Base-by-base conservation (phyloP, 2,888 invertebrate species). In the Ophonus ardosiacus region DNA sequence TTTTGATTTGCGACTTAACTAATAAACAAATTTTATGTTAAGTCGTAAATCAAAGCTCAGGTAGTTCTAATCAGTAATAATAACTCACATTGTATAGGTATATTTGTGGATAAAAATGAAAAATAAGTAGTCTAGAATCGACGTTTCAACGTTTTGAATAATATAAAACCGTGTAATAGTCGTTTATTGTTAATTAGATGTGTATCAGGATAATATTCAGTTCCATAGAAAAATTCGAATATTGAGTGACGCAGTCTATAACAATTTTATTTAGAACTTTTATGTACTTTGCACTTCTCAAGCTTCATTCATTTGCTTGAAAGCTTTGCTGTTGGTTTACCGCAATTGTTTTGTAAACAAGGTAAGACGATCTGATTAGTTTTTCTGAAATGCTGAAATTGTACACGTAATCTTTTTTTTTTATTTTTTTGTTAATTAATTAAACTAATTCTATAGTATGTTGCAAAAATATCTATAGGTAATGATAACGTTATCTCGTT, bases 191-290 rank as follows among this genome's bases (percentile, higher is more conserved):
- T 74, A 8, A 74, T 43, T 18, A 13, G 68, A 68, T 68, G 24
- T 13, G 38, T 68, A 68, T 68, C 68, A 21, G 21, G 18, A 61
- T 63, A 63, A 63, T 63, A n/a, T 31, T 13, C 21, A 40, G 15
- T 18, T 43, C 43, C 40, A 15, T 18, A 18, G 18, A 74, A 74
- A 51, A 74, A 74, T 74, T 68, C 68, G 13, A 21, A 2, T 38
- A 71, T 40, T 40, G 63, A 71, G 6, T 63, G 63, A 63, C 8
- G 68, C 31, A n/a, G 31, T 10, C 40, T 40, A 74, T 51, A 40
- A 74, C 38, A 31, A 68, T 74, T 74, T 74, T 74, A 74, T 43
- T 43, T 74, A 43, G 18, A 74, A 21, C 68, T 17, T 74, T 74
- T 74, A 17, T 74, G 10, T 74, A 43, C 40, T 74, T 74, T 74